phyloP scores from a whole-genome alignment of 92 coral and sea anemone genomes.

The Zoanthus solanderi region DNA sequence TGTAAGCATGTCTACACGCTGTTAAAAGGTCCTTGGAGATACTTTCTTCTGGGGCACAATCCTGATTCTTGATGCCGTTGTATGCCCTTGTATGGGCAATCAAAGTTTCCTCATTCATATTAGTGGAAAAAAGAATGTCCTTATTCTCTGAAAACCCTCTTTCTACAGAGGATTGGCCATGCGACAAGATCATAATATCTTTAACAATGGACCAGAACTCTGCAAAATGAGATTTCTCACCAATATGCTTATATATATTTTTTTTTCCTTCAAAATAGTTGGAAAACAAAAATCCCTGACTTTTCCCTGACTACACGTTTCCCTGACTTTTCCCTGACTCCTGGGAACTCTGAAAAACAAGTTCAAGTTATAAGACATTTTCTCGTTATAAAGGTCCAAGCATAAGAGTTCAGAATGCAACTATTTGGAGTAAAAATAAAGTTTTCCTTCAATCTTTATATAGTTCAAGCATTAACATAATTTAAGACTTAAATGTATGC shows the following conservation, averaged over 20 bases:
- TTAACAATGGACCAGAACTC: background rate
- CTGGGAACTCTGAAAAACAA: too few relatives aligned
- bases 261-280: too few relatives aligned
- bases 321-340: too few relatives aligned
- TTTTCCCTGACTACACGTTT: too few relatives aligned
- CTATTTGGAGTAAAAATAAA: too few relatives aligned
- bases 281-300: too few relatives aligned
- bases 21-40: slow-evolving; percentile 6
- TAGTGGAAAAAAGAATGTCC: background rate
- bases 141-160: background rate
- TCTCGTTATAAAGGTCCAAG: too few relatives aligned
- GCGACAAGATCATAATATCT: background rate
- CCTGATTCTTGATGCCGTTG: background rate
- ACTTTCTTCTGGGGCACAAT: background rate
- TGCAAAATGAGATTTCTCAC: background rate
- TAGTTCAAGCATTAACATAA: too few relatives aligned
- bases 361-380: too few relatives aligned
- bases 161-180: background rate
- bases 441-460: too few relatives aligned
- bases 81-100: background rate
- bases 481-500: too few relatives aligned
- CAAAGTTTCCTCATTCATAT: background rate
- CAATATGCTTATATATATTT: background rate
- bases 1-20: slow-evolving; percentile 12
- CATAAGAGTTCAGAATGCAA: too few relatives aligned